phyloP scores from a whole-genome alignment of 2,797 vertebrate species.

The Hoplostethus atlanticus region DNA sequence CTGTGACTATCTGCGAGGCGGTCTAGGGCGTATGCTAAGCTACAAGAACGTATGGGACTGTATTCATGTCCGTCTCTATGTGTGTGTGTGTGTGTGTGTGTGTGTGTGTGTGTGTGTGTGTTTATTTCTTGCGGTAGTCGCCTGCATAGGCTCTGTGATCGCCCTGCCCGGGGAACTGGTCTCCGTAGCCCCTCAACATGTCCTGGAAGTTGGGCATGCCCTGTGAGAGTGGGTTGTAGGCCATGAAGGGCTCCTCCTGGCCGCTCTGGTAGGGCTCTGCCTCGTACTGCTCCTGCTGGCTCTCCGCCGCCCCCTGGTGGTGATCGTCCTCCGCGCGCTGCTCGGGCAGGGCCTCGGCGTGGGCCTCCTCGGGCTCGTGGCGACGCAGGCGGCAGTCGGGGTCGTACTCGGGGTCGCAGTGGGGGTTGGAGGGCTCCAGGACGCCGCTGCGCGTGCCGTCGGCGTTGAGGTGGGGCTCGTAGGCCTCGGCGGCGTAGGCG shows the following conservation, averaged over 20 bases:
- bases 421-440: constrained; percentile 81
- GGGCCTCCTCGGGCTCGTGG: constrained; percentile 58
- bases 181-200: constrained; percentile 80
- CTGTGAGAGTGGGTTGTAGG: constrained; percentile 72
- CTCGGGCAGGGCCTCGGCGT: constrained; percentile 34
- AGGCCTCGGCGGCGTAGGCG: constrained; percentile 68
- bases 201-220: constrained; percentile 81
- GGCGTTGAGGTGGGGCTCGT: constrained; percentile 81
- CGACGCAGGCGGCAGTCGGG: constrained; percentile 84
- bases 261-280: constrained; percentile 83
- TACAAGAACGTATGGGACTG: constrained; percentile 35
- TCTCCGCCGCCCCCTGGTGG: constrained; percentile 49
- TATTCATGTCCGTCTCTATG: constrained; percentile 65
- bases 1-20: constrained; percentile 6
- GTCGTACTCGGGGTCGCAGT: constrained; percentile 88
- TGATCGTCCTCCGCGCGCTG: constrained; percentile 47
- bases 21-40: constrained; percentile 38
- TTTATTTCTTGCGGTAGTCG: constrained; percentile 84
- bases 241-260: constrained; percentile 84
- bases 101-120: constrained; percentile 20
- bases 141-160: constrained; percentile 80
- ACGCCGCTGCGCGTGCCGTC: constrained; percentile 78
- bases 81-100: constrained; percentile 12
- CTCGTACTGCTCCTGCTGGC: constrained; percentile 66
- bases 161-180: constrained; percentile 78